A percentile compares a stretch with the other conserved stretches of the same genome.
Conservation (phyloP, 1,140 invertebrate genomes). For the Hesperophylax magnus region DNA sequence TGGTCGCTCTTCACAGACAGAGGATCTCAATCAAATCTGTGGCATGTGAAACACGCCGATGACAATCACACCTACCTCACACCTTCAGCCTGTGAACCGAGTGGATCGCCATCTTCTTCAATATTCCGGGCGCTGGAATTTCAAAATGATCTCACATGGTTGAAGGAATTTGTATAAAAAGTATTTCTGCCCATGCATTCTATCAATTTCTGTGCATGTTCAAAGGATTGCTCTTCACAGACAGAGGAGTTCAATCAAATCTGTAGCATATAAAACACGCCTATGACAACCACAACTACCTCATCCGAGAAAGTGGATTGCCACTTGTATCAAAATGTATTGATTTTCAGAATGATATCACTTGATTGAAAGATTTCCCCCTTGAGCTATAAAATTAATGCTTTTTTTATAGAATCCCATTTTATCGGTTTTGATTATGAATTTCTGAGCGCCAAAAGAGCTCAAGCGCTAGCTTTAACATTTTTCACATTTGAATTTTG, state of each 20-base stretch:
- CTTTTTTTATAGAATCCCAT: no score
- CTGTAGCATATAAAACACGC: constrained; percentile 30
- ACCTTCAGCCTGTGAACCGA: neutral
- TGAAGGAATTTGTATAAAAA: no score
- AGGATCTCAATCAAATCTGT: constrained; percentile 45
- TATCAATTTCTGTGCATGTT: constrained; percentile 14
- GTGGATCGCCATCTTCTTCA: neutral
- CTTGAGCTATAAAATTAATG: no score
- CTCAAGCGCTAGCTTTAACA: no score
- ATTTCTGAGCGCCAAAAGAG: no score
- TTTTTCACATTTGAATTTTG: no score
- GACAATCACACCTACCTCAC: constrained; percentile 45
- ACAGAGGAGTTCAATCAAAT: neutral
- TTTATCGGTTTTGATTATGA: no score
- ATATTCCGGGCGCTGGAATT: neutral
- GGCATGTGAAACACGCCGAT: constrained; percentile 35
- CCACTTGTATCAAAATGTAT: neutral
- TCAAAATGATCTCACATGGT: neutral
- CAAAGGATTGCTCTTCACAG: neutral
- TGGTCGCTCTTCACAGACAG: constrained; percentile 34
- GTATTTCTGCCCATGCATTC: no score
- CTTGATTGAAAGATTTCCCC: neutral
- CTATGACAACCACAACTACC: constrained; percentile 32
- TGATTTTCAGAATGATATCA: neutral
- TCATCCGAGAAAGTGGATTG: neutral